Evolutionary conservation across 2,888 invertebrate species (phyloP).

Genomic region (Torymus tubicola): DNA sequence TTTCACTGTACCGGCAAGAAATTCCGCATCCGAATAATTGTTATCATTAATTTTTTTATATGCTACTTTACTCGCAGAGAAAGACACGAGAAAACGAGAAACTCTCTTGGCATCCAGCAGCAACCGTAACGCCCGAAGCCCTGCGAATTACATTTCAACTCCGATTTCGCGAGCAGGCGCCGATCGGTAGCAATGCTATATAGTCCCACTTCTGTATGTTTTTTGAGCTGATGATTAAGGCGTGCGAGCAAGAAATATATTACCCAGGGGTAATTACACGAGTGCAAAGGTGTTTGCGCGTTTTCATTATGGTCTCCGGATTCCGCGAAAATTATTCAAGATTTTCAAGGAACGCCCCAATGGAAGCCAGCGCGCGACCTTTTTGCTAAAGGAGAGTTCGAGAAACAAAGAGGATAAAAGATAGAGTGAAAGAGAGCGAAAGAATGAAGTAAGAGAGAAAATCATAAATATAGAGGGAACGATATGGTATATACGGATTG

Average conservation of each 20-base stretch:
- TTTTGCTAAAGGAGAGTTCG: slow-evolving; percentile 61
- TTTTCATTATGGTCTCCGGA: slow-evolving; percentile 21
- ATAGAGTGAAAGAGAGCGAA: not conserved
- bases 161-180: not conserved
- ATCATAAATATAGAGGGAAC: too few species aligned
- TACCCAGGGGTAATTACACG: slow-evolving; percentile 4
- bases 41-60: not conserved
- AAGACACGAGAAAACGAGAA: not conserved
- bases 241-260: not conserved
- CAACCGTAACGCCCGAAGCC: not conserved
- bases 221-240: slow-evolving; percentile 11
- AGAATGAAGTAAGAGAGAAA: not conserved
- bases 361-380: slow-evolving; percentile 43
- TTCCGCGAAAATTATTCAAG: slow-evolving; percentile 49
- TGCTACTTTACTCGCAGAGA: too few species aligned
- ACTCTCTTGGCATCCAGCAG: not conserved
- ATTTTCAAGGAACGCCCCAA: slow-evolving; percentile 59
- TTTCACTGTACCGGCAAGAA: too few species aligned
- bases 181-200: not conserved
- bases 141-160: not conserved
- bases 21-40: not conserved
- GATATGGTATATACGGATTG: too few species aligned
- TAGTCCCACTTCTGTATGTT: not conserved
- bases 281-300: slow-evolving; percentile 3
- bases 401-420: slow-evolving; percentile 12